Conservation (phyloP, 2,113 vertebrate genomes). For the Rallus limicola region DNA sequence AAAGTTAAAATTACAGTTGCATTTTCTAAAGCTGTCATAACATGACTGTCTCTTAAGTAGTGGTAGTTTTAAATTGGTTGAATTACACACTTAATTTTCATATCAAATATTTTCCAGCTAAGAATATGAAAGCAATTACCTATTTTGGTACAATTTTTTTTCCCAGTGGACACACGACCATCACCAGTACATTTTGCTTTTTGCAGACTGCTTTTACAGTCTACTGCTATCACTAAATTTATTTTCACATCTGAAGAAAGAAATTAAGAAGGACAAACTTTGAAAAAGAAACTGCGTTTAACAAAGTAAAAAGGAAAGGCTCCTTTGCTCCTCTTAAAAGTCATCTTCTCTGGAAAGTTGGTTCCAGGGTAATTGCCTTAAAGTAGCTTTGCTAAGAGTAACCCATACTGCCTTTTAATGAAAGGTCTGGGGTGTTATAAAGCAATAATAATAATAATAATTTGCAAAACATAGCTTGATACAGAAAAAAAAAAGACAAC, state of each 20-base stretch:
- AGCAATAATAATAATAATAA: not conserved
- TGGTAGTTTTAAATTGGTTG: slow-evolving; percentile 35
- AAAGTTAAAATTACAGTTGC: slow-evolving; percentile 52
- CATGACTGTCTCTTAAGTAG: slow-evolving; percentile 34
- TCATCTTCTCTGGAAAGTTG: not conserved
- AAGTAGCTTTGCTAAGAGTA: not conserved
- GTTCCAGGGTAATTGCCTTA: not conserved
- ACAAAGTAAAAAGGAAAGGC: not conserved
- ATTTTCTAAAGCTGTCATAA: slow-evolving; percentile 60
- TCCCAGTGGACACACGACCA: not conserved
- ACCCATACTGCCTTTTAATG: not conserved
- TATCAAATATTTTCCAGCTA: slow-evolving; percentile 49
- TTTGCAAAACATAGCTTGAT: not conserved
- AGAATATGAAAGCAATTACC: slow-evolving; percentile 7
- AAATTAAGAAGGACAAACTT: not conserved
- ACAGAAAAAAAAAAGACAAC: not conserved
- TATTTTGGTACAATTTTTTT: not conserved
- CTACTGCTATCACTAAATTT: not conserved
- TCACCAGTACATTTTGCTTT: not conserved
- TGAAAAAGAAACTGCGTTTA: not conserved
- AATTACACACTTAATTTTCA: slow-evolving; percentile 52
- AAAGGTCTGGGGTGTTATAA: not conserved
- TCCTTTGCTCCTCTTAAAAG: not conserved
- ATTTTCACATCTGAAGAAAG: not conserved
- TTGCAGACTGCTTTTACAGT: slow-evolving; percentile 1